Evolutionary conservation across 2,888 invertebrate genomes (phyloP).

Genomic region (Zeuzera pyrina): DNA sequence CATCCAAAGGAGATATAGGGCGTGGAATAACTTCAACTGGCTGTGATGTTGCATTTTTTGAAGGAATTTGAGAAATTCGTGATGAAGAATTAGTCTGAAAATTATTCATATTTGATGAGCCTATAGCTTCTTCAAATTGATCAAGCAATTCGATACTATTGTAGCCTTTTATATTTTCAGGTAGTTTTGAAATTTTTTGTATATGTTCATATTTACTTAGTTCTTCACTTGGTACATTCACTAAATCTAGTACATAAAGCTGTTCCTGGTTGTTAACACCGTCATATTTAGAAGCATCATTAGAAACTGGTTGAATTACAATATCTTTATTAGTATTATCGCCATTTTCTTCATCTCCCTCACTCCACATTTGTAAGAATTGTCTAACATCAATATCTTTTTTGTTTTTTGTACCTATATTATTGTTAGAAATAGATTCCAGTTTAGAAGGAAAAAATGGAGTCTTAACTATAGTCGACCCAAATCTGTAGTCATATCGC

Average conservation of each 20-base stretch:
- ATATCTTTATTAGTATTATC: constrained; percentile 36
- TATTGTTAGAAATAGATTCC: constrained; percentile 22
- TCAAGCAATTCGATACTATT: constrained; percentile 58
- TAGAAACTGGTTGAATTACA: constrained; percentile 23
- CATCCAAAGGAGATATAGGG: constrained; percentile 60
- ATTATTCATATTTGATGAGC: constrained; percentile 42
- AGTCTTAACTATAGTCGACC: constrained; percentile 27
- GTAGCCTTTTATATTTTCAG: constrained; percentile 67
- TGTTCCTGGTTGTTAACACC: constrained; percentile 44
- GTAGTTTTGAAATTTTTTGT: constrained; percentile 64
- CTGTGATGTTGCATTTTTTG: constrained; percentile 21
- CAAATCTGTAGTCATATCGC: constrained; percentile 44
- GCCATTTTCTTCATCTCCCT: constrained; percentile 58
- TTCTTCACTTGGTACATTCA: constrained; percentile 63
- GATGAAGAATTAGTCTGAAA: constrained; percentile 24
- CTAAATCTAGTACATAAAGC: constrained; percentile 61
- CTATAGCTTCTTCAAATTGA: constrained; percentile 64
- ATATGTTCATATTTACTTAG: constrained; percentile 66
- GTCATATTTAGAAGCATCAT: constrained; percentile 28
- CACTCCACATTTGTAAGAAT: constrained; percentile 68
- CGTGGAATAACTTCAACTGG: constrained; percentile 28
- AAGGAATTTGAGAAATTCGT: constrained; percentile 26
- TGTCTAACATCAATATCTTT: constrained; percentile 58
- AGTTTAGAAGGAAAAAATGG: constrained; percentile 27
- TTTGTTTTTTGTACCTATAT: constrained; percentile 32